These are phyloP conservation scores for Axea sp. DNA, from an alignment of 2,888 invertebrate genomes.

Conservation along the genomic window DNA sequence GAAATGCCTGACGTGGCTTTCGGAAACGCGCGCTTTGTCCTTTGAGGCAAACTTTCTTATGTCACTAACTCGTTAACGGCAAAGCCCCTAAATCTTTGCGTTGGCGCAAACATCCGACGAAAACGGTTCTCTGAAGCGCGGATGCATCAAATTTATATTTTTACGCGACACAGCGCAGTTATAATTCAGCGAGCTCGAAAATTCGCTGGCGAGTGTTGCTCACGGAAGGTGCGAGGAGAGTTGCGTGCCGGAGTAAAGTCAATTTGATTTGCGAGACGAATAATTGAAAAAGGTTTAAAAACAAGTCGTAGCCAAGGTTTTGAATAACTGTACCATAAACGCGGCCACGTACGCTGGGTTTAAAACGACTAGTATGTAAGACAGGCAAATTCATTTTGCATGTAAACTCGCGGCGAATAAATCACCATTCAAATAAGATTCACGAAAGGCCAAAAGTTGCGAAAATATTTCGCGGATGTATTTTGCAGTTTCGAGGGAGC, in stretches of 20 bases:
- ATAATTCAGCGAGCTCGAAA: not conserved
- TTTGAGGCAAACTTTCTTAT: conserved; percentile 55
- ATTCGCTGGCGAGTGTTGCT: no score
- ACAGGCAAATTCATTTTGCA: conserved; percentile 44
- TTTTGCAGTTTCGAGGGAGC: conserved; percentile 17
- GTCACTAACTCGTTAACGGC: conserved; percentile 45
- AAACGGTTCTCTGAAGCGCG: not conserved
- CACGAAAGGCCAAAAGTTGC: conserved; percentile 28
- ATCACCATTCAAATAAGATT: conserved; percentile 39
- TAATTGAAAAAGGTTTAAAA: not conserved
- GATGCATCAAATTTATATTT: not conserved
- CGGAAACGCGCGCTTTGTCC: conserved; percentile 50
- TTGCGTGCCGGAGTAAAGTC: not conserved
- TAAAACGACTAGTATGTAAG: conserved; percentile 23
- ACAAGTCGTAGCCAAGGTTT: conserved; percentile 6
- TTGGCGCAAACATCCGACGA: no score
- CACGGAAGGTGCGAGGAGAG: no score
- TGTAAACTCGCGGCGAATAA: conserved; percentile 45
- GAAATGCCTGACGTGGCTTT: no score
- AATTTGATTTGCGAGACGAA: conserved; percentile 15
- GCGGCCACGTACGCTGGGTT: conserved; percentile 7
- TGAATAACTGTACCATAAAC: conserved; percentile 10
- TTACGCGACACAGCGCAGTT: no score
- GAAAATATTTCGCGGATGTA: conserved; percentile 6
- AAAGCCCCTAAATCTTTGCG: conserved; percentile 17